Evolutionary conservation across 2,888 invertebrate species (phyloP).

Genomic region (Cylloceria caligata): DNA sequence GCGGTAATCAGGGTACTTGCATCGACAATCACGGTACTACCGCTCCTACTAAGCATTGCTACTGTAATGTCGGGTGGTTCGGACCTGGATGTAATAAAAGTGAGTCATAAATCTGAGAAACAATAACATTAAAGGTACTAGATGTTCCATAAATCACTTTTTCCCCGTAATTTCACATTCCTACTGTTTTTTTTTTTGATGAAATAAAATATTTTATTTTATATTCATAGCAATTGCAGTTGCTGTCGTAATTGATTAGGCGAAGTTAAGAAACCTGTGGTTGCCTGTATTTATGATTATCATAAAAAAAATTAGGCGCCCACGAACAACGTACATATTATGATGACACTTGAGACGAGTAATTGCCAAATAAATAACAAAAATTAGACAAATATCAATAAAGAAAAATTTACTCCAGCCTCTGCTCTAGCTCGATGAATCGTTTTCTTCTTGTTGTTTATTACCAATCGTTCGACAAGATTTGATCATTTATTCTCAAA

Average conservation of each 20-base stretch:
- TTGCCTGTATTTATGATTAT: neutral
- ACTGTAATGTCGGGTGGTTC: conserved; percentile 95
- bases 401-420: no score
- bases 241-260: no score
- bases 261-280: no score
- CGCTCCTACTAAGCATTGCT: conserved; percentile 93
- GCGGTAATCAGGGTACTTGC: conserved; percentile 94
- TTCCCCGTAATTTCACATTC: neutral
- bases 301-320: no score
- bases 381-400: no score
- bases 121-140: neutral
- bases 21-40: conserved; percentile 92
- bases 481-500: no score
- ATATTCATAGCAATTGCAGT: neutral
- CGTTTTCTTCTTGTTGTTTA: no score
- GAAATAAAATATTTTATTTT: neutral
- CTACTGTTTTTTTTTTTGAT: neutral
- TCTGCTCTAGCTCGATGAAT: no score
- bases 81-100: conserved; percentile 94
- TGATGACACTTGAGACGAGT: no score
- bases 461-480: no score
- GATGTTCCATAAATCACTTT: neutral
- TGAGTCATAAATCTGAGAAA: conserved; percentile 84
- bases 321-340: no score
- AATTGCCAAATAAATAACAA: no score